phyloP scores from a whole-genome alignment of 1,140 invertebrate species.

The Paraescarpia echinospica region DNA sequence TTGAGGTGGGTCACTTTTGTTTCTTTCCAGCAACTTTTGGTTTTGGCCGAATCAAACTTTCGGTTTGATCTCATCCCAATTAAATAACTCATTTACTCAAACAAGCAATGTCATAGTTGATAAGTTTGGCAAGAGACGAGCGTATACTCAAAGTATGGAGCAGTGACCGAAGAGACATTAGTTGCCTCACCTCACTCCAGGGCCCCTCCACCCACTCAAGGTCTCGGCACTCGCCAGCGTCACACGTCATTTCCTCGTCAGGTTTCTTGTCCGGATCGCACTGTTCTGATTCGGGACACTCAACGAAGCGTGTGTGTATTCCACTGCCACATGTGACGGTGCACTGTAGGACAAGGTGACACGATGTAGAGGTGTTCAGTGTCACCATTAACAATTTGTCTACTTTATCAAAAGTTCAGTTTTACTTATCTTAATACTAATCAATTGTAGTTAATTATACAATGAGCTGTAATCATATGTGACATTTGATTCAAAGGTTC shows the following conservation, averaged over 20 bases:
- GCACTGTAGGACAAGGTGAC: slow-evolving; percentile 47
- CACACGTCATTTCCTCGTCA: slow-evolving; percentile 38
- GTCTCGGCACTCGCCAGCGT: slow-evolving; percentile 40
- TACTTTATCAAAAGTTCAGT: neutral
- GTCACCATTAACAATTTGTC: neutral
- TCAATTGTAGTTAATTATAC: neutral
- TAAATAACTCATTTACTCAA: too few species aligned
- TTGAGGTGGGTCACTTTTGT: too few species aligned
- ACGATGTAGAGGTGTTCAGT: neutral
- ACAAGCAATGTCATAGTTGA: too few species aligned
- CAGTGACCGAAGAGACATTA: slow-evolving; percentile 8
- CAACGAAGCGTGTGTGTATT: slow-evolving; percentile 43
- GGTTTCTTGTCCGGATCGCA: slow-evolving; percentile 54
- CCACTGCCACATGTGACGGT: slow-evolving; percentile 55
- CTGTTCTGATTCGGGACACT: slow-evolving; percentile 41
- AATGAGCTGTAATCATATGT: neutral
- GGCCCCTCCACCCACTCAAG: slow-evolving; percentile 56
- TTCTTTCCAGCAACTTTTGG: too few species aligned
- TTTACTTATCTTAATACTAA: neutral
- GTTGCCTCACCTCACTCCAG: slow-evolving; percentile 55
- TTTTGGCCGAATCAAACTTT: too few species aligned
- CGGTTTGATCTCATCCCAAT: too few species aligned
- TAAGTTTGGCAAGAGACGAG: too few species aligned
- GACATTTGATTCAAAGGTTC: too few species aligned
- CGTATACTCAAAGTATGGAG: too few species aligned